Percentiles rank a stretch among this genome's conserved stretches.
phyloP scores from a whole-genome alignment of 64 coral and sea anemone genomes.

The Acropora tenuis region DNA sequence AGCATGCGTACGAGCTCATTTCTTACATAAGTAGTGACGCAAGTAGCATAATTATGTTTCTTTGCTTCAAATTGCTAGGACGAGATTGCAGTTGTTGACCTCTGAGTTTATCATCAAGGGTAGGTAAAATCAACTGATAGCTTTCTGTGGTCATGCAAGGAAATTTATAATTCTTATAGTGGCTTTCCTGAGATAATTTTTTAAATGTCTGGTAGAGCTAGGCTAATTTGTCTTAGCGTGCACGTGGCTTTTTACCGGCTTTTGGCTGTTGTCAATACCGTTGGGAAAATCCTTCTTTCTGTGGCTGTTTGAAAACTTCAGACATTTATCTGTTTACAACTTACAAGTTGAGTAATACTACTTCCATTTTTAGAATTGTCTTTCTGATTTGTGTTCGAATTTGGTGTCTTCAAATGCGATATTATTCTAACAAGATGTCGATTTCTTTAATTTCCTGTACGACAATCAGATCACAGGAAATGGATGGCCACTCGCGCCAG shows the following conservation, averaged over 20 bases:
- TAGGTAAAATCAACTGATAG: background rate
- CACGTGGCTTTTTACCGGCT: slow-evolving; percentile 5
- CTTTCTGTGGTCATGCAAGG: background rate
- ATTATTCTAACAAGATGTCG: background rate
- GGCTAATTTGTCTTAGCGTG: background rate
- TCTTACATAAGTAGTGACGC: background rate
- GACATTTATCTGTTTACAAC: background rate
- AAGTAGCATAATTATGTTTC: slow-evolving; percentile 20
- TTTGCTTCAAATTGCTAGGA: slow-evolving; percentile 54
- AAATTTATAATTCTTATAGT: background rate
- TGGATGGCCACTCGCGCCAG: no score
- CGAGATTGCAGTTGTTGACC: background rate
- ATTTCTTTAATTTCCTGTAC: background rate
- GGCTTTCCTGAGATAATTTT: background rate
- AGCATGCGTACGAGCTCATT: background rate
- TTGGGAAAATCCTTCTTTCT: background rate
- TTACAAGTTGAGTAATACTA: background rate
- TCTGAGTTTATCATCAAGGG: background rate
- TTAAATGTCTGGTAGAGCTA: background rate
- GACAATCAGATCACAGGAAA: no score
- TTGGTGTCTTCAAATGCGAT: background rate
- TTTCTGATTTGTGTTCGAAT: background rate
- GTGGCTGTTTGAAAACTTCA: background rate
- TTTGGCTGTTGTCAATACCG: background rate
- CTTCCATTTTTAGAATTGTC: background rate